Evolutionary conservation across 2,113 vertebrate species (phyloP), one percentile per base, ranked within the genome.

Genomic region (Lanius ludovicianus): DNA sequence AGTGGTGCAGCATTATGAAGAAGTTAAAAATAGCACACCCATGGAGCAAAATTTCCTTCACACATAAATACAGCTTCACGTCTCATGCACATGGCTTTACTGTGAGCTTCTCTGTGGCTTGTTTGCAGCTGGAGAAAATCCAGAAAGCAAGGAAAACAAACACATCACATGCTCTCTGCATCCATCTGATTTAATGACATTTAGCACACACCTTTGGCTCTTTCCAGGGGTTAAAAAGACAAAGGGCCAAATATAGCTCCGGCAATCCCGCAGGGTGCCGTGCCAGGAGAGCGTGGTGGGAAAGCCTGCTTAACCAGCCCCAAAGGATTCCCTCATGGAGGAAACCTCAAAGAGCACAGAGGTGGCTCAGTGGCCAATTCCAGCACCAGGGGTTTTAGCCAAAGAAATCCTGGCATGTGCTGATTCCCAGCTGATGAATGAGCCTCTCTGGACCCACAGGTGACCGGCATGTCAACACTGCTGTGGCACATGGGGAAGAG

Each of bases 331-430:
- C 93, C 96, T 75, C 90, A 0, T 17, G 28, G 20, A 90, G 79
- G 52, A 97, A 97, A 96, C 92, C 95, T 95, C 96, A 96, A 77
- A 84, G 73, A 83, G 19, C 9, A 41, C 4, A 90, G 82, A 91
- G 90, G 80, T 96, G 88, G 60, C 92, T 96, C 82, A 31, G 67
- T 81, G 78, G 68, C 79, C 95, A 86, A 67, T 63, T 92, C 91
- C 85, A 93, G 69, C 33, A 88, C 53, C 23, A 19, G 57, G 31
- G 41, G 14, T 37, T 92, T 82, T 44, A 59, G 64, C 79, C 90
- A 94, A 84, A 94, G 90, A 90, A 88, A 92, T 55, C 49, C 39
- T 2, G 18, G 57, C 70, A 53, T 91, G 79, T 77, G 82, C 82
- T 70, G 75, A 67, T 80, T 87, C 70, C 70, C 71, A 65, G 67